Conservation (phyloP, 2,888 invertebrate genomes). For the Geophilus truncorum region DNA sequence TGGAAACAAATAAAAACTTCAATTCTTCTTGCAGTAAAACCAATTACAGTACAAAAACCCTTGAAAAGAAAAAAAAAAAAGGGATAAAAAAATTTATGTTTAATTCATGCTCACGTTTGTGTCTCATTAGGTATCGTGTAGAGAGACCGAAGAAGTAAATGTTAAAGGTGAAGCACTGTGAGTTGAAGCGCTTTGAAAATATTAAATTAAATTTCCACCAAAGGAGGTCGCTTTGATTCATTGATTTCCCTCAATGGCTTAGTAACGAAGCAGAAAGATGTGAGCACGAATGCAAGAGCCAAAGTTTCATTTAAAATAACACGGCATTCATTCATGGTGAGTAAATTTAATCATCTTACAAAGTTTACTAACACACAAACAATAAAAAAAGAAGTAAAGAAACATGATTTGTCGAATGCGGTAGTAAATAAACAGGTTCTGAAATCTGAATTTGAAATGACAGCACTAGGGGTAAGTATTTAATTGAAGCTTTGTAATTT, state of each 20-base stretch:
- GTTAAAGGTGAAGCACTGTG: background rate
- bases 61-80: background rate
- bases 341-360: background rate
- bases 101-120: slow-evolving; percentile 14
- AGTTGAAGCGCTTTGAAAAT: background rate
- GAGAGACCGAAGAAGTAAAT: background rate
- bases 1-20: slow-evolving; percentile 13
- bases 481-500: background rate
- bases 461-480: background rate
- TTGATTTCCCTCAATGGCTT: background rate
- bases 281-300: background rate
- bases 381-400: background rate
- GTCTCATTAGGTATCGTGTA: background rate
- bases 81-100: background rate
- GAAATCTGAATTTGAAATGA: background rate
- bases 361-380: background rate
- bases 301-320: background rate
- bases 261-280: background rate
- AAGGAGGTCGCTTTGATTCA: background rate
- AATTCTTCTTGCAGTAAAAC: background rate
- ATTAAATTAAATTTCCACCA: background rate
- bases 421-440: background rate
- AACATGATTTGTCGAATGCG: background rate
- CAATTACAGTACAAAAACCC: background rate
- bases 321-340: background rate